Evolutionary conservation across 2,888 invertebrate species (phyloP).

Genomic region (Eurytoma californica): DNA sequence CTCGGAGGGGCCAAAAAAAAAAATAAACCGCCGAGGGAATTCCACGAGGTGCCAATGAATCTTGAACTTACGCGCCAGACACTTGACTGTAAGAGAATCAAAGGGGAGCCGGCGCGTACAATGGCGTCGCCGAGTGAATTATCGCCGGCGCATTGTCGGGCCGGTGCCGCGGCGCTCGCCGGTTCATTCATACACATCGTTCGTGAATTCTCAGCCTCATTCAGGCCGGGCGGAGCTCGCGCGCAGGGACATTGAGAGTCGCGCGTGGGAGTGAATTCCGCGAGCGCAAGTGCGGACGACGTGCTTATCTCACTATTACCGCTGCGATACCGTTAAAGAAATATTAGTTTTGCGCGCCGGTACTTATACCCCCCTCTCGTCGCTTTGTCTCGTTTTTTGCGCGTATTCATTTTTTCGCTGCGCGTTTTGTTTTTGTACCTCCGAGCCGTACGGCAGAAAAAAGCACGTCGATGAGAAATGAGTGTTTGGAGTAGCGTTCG

Average conservation of each 20-base stretch:
- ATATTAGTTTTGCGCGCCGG: conserved; percentile 34
- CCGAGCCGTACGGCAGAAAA: no score
- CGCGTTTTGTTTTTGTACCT: neutral
- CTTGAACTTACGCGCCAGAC: neutral
- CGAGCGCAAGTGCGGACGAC: conserved; percentile 9
- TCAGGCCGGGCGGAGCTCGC: neutral
- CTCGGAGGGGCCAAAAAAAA: neutral
- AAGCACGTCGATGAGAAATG: no score
- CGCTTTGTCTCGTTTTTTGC: neutral
- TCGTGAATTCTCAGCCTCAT: neutral
- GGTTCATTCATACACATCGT: conserved; percentile 10
- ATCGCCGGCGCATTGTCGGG: conserved; percentile 4
- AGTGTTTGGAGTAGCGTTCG: no score
- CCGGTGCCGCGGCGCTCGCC: neutral
- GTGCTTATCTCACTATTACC: conserved; percentile 63
- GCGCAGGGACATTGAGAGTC: neutral
- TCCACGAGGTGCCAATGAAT: conserved; percentile 1
- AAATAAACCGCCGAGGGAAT: neutral
- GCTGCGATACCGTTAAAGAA: conserved; percentile 61
- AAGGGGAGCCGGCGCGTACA: neutral
- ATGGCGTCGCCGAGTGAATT: conserved; percentile 12
- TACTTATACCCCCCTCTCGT: no score
- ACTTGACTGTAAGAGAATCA: neutral
- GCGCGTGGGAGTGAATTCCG: conserved; percentile 8
- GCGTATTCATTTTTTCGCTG: neutral